Evolutionary conservation across 2,113 vertebrate species (phyloP).

Genomic region (Limanda limanda): DNA sequence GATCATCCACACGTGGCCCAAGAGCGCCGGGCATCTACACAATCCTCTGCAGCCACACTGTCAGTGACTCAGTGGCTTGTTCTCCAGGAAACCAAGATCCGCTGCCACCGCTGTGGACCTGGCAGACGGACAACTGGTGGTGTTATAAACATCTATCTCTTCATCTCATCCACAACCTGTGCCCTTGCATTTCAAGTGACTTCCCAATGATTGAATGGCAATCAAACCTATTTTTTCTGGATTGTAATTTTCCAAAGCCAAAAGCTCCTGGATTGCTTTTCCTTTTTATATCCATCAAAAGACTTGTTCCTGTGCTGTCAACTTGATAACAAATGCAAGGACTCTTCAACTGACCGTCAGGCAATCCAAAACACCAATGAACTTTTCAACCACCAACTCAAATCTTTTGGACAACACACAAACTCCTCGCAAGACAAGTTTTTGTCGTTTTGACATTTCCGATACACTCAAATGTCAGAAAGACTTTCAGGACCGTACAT

Average conservation of each 20-base stretch:
- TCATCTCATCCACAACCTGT: background rate
- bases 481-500: conserved; percentile 18
- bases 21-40: conserved; percentile 31
- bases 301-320: background rate
- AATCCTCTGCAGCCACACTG: conserved; percentile 1
- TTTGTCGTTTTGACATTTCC: conserved; percentile 6
- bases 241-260: conserved; percentile 27
- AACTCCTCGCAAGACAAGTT: background rate
- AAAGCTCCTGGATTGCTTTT: conserved; percentile 27
- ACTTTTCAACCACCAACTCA: background rate
- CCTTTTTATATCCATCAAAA: background rate
- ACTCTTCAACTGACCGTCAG: background rate
- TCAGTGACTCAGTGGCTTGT: no score
- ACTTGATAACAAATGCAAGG: background rate
- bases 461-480: background rate
- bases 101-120: conserved; percentile 5
- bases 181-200: background rate
- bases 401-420: background rate
- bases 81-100: background rate
- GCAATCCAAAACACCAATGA: background rate
- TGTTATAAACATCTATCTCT: background rate
- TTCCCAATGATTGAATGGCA: background rate
- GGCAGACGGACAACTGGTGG: background rate
- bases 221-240: conserved; percentile 7
- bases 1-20: conserved; percentile 9